Base-by-base conservation (phyloP, 2,888 invertebrate species). In the Cyclophora albipunctata region DNA sequence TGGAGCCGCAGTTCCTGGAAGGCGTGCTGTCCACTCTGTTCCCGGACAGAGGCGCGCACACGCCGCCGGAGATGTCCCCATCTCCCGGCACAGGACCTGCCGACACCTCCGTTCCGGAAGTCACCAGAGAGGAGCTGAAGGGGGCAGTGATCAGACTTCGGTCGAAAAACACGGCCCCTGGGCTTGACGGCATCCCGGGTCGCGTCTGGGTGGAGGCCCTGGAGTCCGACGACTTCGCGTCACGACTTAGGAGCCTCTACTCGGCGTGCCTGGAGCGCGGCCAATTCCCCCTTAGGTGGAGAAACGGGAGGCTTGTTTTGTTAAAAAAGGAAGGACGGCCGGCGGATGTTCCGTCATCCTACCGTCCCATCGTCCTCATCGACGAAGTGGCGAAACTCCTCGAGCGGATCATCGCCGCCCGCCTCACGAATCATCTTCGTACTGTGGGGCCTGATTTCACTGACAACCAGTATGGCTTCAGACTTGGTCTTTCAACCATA, bases 371-470 rank as follows among this genome's bases (percentile, higher is more conserved):
- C 42, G 43, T 47, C 7, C 46, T 46, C 7, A 46, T 43, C 3
- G 37, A 41, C 5, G 42, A 34, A 40, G n/a, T 42, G 6, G 43
- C 7, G 3, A 47, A 47, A 7, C 20, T 47, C 6, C 6, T 47
- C 6, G 47, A 47, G 33, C 43, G 47, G 0, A 40, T 47, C 5
- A 33, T 45, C 6, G 45, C 45, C 37, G 35, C 34, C 35, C 55
- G 57, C n/a, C 46, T 58, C 20, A 20, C 42, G 3, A 3, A 40
- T 2, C 57, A 59, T 5, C 42, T 59, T 3, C 6, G 45, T 2
- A 35, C 34, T 0, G 45, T 34, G 3, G 60, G 63, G 0, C 60
- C 53, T 0, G 42, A 56, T 5, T 37, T 60, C 20, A n/a, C 55
- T 0, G 51, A 51, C 0, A 45, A 42, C 34, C 50, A 54, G 34